Conservation (phyloP, 2,113 vertebrate genomes). For the Noturus placidus region DNA sequence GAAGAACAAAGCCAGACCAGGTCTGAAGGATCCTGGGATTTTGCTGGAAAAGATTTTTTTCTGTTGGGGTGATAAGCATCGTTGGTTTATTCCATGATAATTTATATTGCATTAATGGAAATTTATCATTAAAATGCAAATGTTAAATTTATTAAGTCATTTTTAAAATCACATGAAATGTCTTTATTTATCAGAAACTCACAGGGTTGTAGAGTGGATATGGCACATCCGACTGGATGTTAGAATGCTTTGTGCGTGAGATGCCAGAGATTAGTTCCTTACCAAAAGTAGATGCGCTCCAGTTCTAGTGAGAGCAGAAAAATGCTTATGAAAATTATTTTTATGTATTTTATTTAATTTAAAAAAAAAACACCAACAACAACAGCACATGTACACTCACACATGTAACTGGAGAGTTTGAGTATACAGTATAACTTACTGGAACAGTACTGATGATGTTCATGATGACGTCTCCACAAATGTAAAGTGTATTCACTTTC, state of each 20-base stretch:
- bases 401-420: not conserved
- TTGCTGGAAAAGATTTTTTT: too few species aligned
- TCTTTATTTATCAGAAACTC: not conserved
- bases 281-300: not conserved
- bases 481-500: not conserved
- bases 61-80: not conserved
- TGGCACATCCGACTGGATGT: not conserved
- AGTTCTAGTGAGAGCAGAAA: not conserved
- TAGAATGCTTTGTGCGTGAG: not conserved
- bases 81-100: not conserved
- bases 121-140: not conserved
- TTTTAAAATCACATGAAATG: not conserved
- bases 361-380: not conserved
- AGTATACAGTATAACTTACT: not conserved
- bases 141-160: not conserved
- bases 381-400: not conserved
- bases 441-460: not conserved
- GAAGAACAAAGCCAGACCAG: conserved; percentile 1
- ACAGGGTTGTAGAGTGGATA: not conserved
- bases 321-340: not conserved
- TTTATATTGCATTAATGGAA: not conserved
- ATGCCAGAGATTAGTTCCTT: not conserved
- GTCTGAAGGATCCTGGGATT: not conserved
- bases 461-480: not conserved
- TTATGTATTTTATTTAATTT: not conserved